Evolutionary conservation across 1,140 invertebrate species (phyloP).

Genomic region (Pseudomyrmex gracilis): DNA sequence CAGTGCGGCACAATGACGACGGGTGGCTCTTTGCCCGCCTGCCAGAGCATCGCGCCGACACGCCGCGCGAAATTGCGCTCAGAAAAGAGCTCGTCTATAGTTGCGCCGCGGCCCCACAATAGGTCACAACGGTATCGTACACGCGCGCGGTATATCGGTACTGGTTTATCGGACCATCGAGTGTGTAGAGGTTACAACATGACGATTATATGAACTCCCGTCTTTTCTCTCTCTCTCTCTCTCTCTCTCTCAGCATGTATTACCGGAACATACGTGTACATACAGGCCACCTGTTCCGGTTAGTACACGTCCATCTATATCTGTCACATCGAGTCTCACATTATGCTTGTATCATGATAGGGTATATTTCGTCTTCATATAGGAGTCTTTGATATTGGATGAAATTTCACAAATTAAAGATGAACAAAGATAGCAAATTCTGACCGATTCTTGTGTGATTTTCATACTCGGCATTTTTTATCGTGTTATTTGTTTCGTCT

Average conservation of each 20-base stretch:
- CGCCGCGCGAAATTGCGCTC: constrained; percentile 50
- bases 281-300: background rate
- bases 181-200: constrained; percentile 17
- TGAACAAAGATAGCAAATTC: too few relatives aligned
- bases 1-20: constrained; percentile 14
- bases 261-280: background rate
- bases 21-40: constrained; percentile 44
- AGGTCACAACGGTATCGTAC: constrained; percentile 33
- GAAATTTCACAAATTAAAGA: too few relatives aligned
- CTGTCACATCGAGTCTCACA: constrained; percentile 15
- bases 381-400: background rate
- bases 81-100: constrained; percentile 39
- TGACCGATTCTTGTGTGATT: too few relatives aligned
- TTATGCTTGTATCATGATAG: background rate
- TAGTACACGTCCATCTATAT: constrained; percentile 3
- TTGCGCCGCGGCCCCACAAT: background rate
- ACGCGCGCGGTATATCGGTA: background rate
- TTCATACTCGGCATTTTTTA: too few relatives aligned
- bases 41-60: constrained; percentile 37
- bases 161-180: constrained; percentile 29
- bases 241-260: constrained; percentile 1
- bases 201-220: constrained; percentile 39
- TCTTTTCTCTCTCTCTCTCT: background rate
- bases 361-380: too few relatives aligned
- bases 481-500: too few relatives aligned